Conservation (phyloP, 2,797 vertebrate genomes). For the Neostethus bicornis region DNA sequence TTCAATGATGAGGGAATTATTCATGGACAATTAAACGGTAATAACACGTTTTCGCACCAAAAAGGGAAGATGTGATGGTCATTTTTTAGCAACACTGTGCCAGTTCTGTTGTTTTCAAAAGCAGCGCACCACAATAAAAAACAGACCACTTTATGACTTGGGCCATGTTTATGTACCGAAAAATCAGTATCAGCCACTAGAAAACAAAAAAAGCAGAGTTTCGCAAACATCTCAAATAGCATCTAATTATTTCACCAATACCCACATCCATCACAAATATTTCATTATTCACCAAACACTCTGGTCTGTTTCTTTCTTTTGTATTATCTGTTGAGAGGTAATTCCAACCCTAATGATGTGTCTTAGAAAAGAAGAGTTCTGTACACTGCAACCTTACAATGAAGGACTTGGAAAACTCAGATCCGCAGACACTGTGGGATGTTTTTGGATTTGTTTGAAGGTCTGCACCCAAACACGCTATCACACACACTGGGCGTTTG, state of each 20-base stretch:
- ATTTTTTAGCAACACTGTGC: not conserved
- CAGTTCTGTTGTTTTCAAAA: constrained; percentile 16
- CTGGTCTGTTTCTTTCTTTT: constrained; percentile 51
- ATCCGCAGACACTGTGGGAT: constrained; percentile 27
- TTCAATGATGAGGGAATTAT: constrained; percentile 1
- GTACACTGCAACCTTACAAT: constrained; percentile 51
- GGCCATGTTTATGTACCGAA: constrained; percentile 27
- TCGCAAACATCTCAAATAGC: constrained; percentile 35
- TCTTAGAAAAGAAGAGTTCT: constrained; percentile 60
- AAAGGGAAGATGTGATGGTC: not conserved
- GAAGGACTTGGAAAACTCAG: constrained; percentile 55
- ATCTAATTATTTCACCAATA: constrained; percentile 61
- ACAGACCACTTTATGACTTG: not conserved
- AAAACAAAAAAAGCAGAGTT: constrained; percentile 23
- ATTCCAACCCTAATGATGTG: constrained; percentile 77
- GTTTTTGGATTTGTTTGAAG: constrained; percentile 35
- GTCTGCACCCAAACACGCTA: constrained; percentile 22
- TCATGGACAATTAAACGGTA: constrained; percentile 16
- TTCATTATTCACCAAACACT: constrained; percentile 63
- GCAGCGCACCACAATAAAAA: constrained; percentile 3
- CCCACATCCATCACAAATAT: constrained; percentile 59
- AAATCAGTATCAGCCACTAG: too few relatives aligned
- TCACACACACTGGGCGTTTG: constrained; percentile 16
- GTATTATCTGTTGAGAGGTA: constrained; percentile 64
- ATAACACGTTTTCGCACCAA: not conserved